Percentiles rank a stretch among this genome's conserved stretches.
Conservation (phyloP, 2,113 vertebrate species). For the Edolisoma coerulescens region DNA sequence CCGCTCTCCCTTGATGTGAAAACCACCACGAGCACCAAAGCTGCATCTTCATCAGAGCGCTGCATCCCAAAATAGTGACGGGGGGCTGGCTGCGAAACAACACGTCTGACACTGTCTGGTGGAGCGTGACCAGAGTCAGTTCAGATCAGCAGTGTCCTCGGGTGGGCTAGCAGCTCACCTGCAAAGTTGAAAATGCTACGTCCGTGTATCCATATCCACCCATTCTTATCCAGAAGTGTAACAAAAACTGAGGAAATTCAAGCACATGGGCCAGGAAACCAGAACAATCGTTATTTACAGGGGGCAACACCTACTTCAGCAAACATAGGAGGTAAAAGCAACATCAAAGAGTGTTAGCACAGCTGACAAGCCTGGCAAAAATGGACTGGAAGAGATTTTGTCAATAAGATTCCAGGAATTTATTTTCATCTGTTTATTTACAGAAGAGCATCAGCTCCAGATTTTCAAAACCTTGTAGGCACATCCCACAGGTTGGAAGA, state of each 20-base stretch:
- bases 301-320: not conserved
- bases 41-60: not conserved
- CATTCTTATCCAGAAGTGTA: not conserved
- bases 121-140: not conserved
- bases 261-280: not conserved
- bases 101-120: not conserved
- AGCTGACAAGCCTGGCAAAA: slow-evolving; percentile 3
- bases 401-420: not conserved
- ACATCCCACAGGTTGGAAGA: not conserved
- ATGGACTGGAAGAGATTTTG: not conserved
- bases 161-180: not conserved
- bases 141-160: not conserved
- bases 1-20: not conserved
- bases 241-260: not conserved
- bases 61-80: not conserved
- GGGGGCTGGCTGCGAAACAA: not conserved
- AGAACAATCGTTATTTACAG: slow-evolving; percentile 20
- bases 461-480: not conserved
- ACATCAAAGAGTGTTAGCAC: slow-evolving; percentile 26
- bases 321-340: not conserved
- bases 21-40: not conserved
- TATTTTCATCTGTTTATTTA: not conserved
- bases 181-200: not conserved
- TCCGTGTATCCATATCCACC: not conserved
- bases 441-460: not conserved